Conservation (phyloP, 2,888 invertebrate genomes). For the Andrena fulva region DNA sequence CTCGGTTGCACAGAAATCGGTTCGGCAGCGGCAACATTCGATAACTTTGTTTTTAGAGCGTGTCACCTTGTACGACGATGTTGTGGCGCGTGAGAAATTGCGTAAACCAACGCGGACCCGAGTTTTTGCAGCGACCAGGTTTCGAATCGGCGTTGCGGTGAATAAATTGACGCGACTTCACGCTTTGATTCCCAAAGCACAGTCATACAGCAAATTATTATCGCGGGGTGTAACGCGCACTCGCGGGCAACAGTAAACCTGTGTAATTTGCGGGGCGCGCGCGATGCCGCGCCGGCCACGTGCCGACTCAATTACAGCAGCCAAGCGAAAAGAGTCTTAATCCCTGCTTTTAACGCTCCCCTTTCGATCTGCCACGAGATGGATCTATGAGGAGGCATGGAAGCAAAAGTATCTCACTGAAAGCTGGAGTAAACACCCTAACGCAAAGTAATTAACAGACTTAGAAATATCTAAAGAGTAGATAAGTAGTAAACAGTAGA, state of each 20-base stretch:
- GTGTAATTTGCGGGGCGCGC: constrained; percentile 30
- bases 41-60: too few relatives aligned
- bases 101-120: not conserved
- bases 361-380: not conserved
- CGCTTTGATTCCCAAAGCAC: constrained; percentile 26
- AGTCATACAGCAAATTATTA: constrained; percentile 56
- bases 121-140: constrained; percentile 17
- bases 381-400: not conserved
- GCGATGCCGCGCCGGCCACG: constrained; percentile 32
- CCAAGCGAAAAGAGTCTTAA: constrained; percentile 4
- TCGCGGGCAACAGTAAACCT: constrained; percentile 34
- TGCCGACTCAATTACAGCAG: constrained; percentile 44
- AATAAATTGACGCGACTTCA: constrained; percentile 45
- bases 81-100: not conserved
- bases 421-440: too few relatives aligned
- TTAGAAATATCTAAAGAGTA: too few relatives aligned
- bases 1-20: not conserved
- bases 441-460: too few relatives aligned
- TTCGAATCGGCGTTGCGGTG: constrained; percentile 29
- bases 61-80: too few relatives aligned
- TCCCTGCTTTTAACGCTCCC: not conserved
- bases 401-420: not conserved
- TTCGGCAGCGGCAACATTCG: not conserved
- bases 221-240: constrained; percentile 44
- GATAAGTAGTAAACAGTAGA: too few relatives aligned